Evolutionary conservation across 2,888 invertebrate species (phyloP).

Genomic region (Eumerus sabulonum): DNA sequence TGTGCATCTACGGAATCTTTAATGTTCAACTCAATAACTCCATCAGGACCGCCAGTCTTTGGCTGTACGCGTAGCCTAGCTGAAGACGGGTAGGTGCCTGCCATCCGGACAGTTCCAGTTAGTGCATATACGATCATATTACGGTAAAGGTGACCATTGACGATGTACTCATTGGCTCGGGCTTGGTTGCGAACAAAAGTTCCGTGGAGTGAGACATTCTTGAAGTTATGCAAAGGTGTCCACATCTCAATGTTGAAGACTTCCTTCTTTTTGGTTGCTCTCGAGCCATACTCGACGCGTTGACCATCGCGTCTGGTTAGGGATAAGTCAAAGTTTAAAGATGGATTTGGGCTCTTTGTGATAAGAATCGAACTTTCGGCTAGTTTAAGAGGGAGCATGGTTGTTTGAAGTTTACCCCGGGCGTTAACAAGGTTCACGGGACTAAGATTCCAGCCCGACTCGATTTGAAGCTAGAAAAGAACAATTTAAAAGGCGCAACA

Average conservation of each 20-base stretch:
- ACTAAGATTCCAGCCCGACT: slow-evolving; percentile 80
- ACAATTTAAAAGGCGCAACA: neutral
- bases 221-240: slow-evolving; percentile 76
- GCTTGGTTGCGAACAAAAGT: slow-evolving; percentile 70
- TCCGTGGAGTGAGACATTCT: slow-evolving; percentile 78
- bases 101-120: slow-evolving; percentile 78
- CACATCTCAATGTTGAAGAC: slow-evolving; percentile 76
- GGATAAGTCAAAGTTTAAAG: slow-evolving; percentile 73
- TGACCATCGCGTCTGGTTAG: slow-evolving; percentile 72
- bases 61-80: slow-evolving; percentile 79
- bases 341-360: slow-evolving; percentile 73
- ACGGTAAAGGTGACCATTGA: slow-evolving; percentile 78
- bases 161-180: slow-evolving; percentile 73
- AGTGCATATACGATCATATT: slow-evolving; percentile 78
- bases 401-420: slow-evolving; percentile 76
- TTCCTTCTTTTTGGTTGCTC: slow-evolving; percentile 75
- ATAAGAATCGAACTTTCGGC: slow-evolving; percentile 74
- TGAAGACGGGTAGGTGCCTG: slow-evolving; percentile 77
- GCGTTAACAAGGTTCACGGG: slow-evolving; percentile 79
- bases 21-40: slow-evolving; percentile 75
- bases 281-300: slow-evolving; percentile 74
- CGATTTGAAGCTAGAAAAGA: slow-evolving; percentile 72
- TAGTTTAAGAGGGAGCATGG: slow-evolving; percentile 75
- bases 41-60: slow-evolving; percentile 77
- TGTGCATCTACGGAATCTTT: slow-evolving; percentile 70